Base-by-base conservation (phyloP, 2,113 vertebrate species). In the Oreotrochilus melanogaster region DNA sequence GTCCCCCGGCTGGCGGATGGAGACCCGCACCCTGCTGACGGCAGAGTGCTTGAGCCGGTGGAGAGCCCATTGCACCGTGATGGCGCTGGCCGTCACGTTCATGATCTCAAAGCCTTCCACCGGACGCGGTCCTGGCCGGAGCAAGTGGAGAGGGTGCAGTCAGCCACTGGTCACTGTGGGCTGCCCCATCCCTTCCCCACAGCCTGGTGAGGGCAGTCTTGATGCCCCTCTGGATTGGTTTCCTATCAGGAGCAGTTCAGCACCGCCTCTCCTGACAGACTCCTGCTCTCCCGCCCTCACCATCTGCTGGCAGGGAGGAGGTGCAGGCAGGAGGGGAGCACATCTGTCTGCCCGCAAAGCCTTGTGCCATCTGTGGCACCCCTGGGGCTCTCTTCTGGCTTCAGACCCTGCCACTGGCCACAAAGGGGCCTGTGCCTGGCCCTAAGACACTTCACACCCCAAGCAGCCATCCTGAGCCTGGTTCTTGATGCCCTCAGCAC, bases 11-110 rank as follows among this genome's bases (percentile, higher is more conserved):
- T 98, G 98, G 86, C 91, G 85, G 83, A 99, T 97, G 72, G 98
- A 99, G 89, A 99, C 97, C 1, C 98, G 98, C 43, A 99, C 98
- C 88, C 98, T 97, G 86, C 98, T 99, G 97, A 99, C 98, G 0
- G 98, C 97, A 54, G 98, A 98, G 1, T 99, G 99, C 47, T 97
- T 98, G 79, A 98, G 97, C 13, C 90, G 97, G 96, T 98, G 98
- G 35, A 99, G 97, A 87, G 98, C 95, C 99, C 99, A 99, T 3
- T 96, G 98, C 92, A 99, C 97, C 48, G 98, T 98, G 85, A 99
- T 98, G 93, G 99, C 80, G 14, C 98, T 98, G 80, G 99, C 98
- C 0, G 99, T 98, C 86, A 99, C 98, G 4, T 99, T 99, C 54
- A 93, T 96, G 94, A 99, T 98, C 92, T 99, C 98, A 72, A 99